Conservation (phyloP, 92 coral and sea anemone species). For the Parazoanthus swiftii region DNA sequence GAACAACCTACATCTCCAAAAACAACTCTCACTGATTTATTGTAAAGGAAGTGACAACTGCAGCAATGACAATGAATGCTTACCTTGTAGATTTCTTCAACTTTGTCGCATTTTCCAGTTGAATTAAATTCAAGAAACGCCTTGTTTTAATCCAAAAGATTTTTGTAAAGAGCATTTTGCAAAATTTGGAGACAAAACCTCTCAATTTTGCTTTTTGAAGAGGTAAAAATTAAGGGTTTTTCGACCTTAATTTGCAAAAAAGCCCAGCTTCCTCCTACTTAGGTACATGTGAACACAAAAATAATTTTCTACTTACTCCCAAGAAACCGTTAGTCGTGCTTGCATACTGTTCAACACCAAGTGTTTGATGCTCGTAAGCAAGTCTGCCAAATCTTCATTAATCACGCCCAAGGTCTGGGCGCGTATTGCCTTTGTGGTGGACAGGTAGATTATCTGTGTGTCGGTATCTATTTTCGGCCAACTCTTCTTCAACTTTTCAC, state of each 20-base stretch:
- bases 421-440: conserved; percentile 21
- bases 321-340: conserved; percentile 31
- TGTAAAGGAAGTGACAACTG: too few species aligned
- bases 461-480: conserved; percentile 34
- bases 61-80: too few species aligned
- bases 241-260: not conserved
- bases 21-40: too few species aligned
- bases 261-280: not conserved
- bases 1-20: too few species aligned
- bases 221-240: not conserved
- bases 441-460: conserved; percentile 36
- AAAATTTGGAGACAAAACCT: too few species aligned
- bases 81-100: too few species aligned
- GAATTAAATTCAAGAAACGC: too few species aligned
- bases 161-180: too few species aligned
- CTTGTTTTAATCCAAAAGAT: too few species aligned
- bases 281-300: not conserved
- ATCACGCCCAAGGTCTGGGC: not conserved
- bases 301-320: conserved; percentile 21
- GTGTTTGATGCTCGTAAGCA: conserved; percentile 21
- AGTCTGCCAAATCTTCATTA: conserved; percentile 1
- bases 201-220: too few species aligned
- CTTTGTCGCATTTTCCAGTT: too few species aligned
- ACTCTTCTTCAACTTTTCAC: conserved; percentile 7
- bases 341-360: conserved; percentile 39